Conservation (phyloP, 2,113 vertebrate species). For the Ochotona princeps region DNA sequence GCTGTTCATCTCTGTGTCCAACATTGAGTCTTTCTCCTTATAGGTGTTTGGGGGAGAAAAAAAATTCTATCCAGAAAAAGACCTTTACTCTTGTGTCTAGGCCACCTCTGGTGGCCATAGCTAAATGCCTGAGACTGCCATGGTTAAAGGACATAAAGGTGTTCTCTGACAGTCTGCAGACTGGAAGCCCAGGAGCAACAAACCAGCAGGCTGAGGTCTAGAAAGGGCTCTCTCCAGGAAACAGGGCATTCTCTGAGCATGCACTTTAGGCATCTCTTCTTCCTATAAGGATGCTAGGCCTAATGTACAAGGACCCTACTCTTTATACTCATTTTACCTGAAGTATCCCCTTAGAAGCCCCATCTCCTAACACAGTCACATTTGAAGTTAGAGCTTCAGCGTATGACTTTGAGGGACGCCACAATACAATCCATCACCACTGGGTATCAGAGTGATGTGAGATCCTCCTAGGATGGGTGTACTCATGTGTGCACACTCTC, state of each 20-base stretch:
- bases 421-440: neutral
- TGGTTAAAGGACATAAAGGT: neutral
- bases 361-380: neutral
- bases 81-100: neutral
- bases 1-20: neutral
- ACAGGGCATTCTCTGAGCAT: neutral
- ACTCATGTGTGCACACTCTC: accelerated
- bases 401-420: neutral
- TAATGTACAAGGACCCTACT: neutral
- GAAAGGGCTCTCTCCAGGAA: neutral
- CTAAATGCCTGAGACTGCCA: neutral
- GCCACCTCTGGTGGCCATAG: neutral
- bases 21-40: neutral
- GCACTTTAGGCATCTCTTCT: accelerated
- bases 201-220: neutral
- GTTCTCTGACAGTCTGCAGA: neutral
- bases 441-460: neutral
- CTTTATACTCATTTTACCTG: neutral
- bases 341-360: neutral
- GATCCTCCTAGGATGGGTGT: too few species aligned
- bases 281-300: neutral
- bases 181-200: neutral
- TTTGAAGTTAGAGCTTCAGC: neutral
- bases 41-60: neutral
- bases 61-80: neutral